Evolutionary conservation across 1,140 invertebrate species (phyloP).

Genomic region (Diorhabda elongata): DNA sequence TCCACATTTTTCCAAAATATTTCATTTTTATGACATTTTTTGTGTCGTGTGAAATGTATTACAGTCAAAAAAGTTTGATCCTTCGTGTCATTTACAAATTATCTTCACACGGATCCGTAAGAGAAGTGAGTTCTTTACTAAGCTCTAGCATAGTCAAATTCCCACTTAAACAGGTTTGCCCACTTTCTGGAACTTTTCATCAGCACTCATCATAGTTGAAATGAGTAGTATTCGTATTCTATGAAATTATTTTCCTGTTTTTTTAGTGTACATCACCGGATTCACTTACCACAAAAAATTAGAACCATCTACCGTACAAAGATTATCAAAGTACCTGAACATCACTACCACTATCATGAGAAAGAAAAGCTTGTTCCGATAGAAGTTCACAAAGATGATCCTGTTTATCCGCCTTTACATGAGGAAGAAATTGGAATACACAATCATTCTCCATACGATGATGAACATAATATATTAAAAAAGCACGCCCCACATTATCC

Average conservation of each 20-base stretch:
- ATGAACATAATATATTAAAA: constrained; percentile 22
- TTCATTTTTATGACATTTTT: too few relatives aligned
- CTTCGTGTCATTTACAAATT: too few relatives aligned
- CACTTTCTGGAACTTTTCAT: too few relatives aligned
- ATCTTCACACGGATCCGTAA: too few relatives aligned
- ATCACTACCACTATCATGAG: constrained; percentile 44
- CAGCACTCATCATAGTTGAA: too few relatives aligned
- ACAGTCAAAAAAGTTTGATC: too few relatives aligned
- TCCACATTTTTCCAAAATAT: too few relatives aligned
- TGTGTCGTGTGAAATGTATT: too few relatives aligned
- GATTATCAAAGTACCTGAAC: constrained; percentile 42
- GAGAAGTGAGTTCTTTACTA: too few relatives aligned
- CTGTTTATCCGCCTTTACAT: constrained; percentile 9
- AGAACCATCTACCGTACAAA: constrained; percentile 44
- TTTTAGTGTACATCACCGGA: constrained; percentile 39
- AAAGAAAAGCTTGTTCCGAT: constrained; percentile 33
- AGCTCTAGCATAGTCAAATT: too few relatives aligned
- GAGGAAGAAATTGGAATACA: constrained; percentile 13
- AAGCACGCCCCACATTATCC: constrained; percentile 15
- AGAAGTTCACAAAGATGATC: constrained; percentile 23
- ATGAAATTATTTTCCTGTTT: background rate
- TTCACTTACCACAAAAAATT: constrained; percentile 41
- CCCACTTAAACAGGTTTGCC: too few relatives aligned
- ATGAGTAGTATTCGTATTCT: too few relatives aligned
- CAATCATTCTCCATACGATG: constrained; percentile 5